phyloP scores from a whole-genome alignment of 2,888 invertebrate genomes.

The Dicroscelio sp. region DNA sequence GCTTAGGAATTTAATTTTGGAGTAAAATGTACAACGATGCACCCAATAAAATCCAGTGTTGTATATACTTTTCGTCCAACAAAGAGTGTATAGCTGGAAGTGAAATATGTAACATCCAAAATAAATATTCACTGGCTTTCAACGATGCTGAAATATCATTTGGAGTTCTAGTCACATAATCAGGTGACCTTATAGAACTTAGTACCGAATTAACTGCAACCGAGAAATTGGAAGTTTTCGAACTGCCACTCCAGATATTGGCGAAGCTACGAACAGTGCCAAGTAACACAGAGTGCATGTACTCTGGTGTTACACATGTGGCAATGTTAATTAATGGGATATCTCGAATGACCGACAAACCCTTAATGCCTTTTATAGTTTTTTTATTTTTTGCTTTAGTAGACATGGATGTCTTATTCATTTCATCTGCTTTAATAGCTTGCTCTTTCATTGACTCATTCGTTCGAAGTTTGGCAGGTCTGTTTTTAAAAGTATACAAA shows the following conservation, averaged over 20 bases:
- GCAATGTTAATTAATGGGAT: conserved; percentile 27
- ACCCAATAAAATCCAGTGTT: conserved; percentile 51
- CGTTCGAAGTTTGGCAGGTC: conserved; percentile 3
- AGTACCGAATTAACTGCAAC: conserved; percentile 58
- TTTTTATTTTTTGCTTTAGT: not conserved
- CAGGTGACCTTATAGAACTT: conserved; percentile 68
- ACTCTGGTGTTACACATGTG: conserved; percentile 32
- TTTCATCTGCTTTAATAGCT: not conserved
- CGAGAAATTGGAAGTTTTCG: not conserved
- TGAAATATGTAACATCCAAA: conserved; percentile 81
- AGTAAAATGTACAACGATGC: conserved; percentile 17
- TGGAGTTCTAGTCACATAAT: conserved; percentile 75
- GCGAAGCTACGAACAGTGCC: not conserved
- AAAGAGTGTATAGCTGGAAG: conserved; percentile 53
- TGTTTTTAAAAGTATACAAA: not conserved
- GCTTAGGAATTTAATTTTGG: conserved; percentile 8
- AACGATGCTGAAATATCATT: conserved; percentile 65
- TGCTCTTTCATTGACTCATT: not conserved
- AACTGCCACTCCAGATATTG: not conserved
- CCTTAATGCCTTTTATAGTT: conserved; percentile 1
- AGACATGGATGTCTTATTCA: too few species aligned
- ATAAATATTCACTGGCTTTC: conserved; percentile 82
- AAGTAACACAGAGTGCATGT: conserved; percentile 51
- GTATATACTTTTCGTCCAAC: conserved; percentile 68
- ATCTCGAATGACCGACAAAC: not conserved